Evolutionary conservation across 2,113 vertebrate species (phyloP).

Genomic region (Anhinga anhinga): DNA sequence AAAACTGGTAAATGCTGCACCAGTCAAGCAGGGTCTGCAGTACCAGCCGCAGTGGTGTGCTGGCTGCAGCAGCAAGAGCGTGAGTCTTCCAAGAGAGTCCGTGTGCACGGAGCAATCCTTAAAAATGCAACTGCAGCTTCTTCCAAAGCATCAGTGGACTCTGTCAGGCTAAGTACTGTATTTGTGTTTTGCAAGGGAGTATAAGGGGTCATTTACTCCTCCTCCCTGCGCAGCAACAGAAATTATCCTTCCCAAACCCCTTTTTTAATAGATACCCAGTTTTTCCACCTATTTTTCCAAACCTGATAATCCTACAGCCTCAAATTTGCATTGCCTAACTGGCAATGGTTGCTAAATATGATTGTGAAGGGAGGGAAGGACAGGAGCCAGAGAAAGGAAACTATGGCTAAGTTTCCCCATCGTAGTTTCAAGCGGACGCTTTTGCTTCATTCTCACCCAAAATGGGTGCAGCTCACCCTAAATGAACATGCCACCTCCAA

Average conservation of each 20-base stretch:
- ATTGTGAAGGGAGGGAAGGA: background rate
- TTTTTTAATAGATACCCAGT: background rate
- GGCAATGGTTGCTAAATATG: background rate
- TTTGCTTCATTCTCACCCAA: background rate
- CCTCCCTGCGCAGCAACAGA: background rate
- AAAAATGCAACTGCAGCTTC: background rate
- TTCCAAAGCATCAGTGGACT: background rate
- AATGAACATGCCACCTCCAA: background rate
- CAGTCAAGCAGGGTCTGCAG: background rate
- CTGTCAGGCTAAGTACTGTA: background rate
- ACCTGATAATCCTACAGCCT: background rate
- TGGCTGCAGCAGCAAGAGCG: no score
- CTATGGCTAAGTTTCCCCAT: background rate
- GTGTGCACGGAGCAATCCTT: background rate
- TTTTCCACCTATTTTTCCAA: background rate
- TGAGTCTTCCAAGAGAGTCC: accelerated
- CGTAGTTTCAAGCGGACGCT: background rate
- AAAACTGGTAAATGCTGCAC: background rate
- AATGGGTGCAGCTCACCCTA: background rate
- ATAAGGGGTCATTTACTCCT: background rate
- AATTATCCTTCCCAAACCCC: background rate
- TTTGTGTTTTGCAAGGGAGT: background rate
- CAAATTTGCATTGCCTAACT: background rate
- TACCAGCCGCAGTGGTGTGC: accelerated
- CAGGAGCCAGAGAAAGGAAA: background rate